Conservation (phyloP, 2,888 invertebrate species). For the Terebella lapidaria region DNA sequence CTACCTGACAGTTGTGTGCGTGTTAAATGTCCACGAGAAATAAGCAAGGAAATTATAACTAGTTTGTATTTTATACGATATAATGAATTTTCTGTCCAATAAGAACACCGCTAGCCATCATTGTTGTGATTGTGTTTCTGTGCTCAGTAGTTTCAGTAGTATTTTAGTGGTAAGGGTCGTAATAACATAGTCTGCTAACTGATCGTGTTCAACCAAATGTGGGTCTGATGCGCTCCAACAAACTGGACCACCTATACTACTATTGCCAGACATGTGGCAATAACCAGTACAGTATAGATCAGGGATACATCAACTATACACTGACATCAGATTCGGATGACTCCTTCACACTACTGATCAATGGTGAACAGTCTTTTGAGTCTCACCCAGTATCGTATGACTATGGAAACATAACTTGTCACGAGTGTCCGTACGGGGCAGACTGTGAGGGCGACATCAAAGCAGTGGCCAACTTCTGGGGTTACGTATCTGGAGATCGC, state of each 20-base stretch:
- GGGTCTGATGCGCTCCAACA: constrained; percentile 16
- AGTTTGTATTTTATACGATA: too few species aligned
- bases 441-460: constrained; percentile 10
- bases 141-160: too few species aligned
- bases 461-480: constrained; percentile 19
- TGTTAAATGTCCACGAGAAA: too few species aligned
- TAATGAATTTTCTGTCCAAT: too few species aligned
- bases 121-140: too few species aligned
- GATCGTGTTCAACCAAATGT: constrained; percentile 5
- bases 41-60: too few species aligned
- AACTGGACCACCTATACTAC: constrained; percentile 19
- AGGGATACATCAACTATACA: constrained; percentile 18
- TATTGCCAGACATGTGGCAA: constrained; percentile 20
- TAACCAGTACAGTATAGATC: constrained; percentile 18
- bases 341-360: constrained; percentile 13
- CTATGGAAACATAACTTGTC: constrained; percentile 18
- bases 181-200: too few species aligned
- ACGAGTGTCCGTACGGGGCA: constrained; percentile 20
- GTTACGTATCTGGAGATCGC: constrained; percentile 2
- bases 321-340: constrained; percentile 5
- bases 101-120: too few species aligned
- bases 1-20: too few species aligned
- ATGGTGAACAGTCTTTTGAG: constrained; percentile 9
- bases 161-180: too few species aligned
- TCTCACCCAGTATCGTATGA: constrained; percentile 8